Conservation (phyloP, 2,888 invertebrate species). For the Punctoribates punctum region DNA sequence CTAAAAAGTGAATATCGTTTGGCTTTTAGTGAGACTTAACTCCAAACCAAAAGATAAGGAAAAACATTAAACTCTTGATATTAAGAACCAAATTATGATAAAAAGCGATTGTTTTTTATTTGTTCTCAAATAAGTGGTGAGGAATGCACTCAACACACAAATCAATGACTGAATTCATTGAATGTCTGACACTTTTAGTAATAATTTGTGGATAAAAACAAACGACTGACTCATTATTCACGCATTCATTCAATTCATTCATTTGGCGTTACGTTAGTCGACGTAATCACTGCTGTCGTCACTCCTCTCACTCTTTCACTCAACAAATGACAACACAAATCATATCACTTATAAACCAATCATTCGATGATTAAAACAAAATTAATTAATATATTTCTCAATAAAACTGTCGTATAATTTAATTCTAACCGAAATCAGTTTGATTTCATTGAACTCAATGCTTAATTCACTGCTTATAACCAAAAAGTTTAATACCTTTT, state of each 20-base stretch:
- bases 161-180: background rate
- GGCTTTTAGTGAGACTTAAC: background rate
- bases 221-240: conserved; percentile 1
- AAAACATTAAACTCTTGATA: background rate
- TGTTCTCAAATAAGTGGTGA: conserved; percentile 1
- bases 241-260: no score
- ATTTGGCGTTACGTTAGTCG: background rate
- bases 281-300: background rate
- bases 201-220: conserved; percentile 12
- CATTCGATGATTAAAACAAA: no score
- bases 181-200: background rate
- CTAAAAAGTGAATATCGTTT: background rate
- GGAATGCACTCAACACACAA: background rate
- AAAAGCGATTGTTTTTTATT: background rate
- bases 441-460: no score
- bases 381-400: no score
- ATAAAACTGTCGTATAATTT: no score
- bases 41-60: background rate
- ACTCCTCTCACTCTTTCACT: background rate
- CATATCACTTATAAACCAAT: no score
- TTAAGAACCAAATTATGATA: background rate
- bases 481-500: background rate
- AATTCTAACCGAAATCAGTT: no score
- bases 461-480: no score
- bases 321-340: no score